Evolutionary conservation across 2,797 vertebrate species (phyloP), one percentile per base, ranked within the genome.

Genomic region (Hippocampus kuda): DNA sequence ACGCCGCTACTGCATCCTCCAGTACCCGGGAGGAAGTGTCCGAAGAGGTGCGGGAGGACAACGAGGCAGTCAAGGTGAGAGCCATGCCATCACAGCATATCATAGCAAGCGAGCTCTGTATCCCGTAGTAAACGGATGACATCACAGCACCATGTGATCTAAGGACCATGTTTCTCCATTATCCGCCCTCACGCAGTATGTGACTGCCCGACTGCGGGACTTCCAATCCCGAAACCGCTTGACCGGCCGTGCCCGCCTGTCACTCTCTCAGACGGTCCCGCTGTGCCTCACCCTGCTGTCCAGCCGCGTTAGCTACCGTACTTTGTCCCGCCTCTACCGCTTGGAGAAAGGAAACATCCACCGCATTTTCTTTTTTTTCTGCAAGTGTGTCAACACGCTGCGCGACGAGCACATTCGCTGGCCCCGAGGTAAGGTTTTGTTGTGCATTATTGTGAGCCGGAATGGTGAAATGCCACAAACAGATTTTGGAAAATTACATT

Each of bases 291-390:
- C 87, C 0, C 87, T 92, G 59, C 88, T 92, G 0, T 84, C 80
- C 1, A 84, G 87, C 70, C 87, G 85, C 0, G 71, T 90, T 78
- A 92, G 89, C 73, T 92, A 92, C 71, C 88, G 91, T 48, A 78
- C 83, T 0, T 85, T 92, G 66, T 92, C 91, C 42, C 82, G 79
- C 5, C 88, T 85, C 69, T 92, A 91, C 83, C 83, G 78, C 60
- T 79, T 91, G 83, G 90, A 92, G 79, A 92, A 91, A 57, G 91
- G 91, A 65, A 92, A 92, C 83, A 88, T 92, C 74, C 90, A 92
- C 82, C 76, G 91, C 71, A 90, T 91, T 81, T 92, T 91, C 81
- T 92, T 88, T 24, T 90, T 89, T 5, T 92, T 92, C 86, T 92
- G 91, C 34, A 83, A 90, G 44, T 81, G 85, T 0, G 59, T 92